Conservation (phyloP, 2,888 invertebrate species). For the Taenaris catops region DNA sequence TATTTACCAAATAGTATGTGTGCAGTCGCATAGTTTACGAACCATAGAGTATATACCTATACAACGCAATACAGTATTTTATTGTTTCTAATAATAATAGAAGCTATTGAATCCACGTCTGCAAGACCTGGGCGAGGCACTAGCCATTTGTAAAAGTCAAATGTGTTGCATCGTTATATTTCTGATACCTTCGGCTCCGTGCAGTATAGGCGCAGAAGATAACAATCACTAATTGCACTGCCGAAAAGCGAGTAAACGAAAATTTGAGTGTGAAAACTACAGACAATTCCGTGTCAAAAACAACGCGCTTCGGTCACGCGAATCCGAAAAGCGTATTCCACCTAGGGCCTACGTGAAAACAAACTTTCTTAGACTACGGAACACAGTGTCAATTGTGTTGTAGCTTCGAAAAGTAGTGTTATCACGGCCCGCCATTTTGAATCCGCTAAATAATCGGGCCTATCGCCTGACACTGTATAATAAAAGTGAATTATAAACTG, state of each 20-base stretch:
- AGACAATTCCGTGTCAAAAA: constrained; percentile 60
- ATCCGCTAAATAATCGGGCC: constrained; percentile 50
- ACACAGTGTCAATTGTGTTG: constrained; percentile 24
- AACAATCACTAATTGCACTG: constrained; percentile 65
- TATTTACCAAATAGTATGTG: too few relatives aligned
- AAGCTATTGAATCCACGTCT: too few relatives aligned
- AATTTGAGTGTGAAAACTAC: constrained; percentile 70
- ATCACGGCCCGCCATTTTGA: constrained; percentile 33
- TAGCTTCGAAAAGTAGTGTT: constrained; percentile 19
- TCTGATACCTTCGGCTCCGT: constrained; percentile 7
- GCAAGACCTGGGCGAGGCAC: too few relatives aligned
- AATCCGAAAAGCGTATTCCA: constrained; percentile 30
- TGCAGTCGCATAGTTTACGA: too few relatives aligned
- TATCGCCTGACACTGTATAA: constrained; percentile 59
- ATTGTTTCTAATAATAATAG: too few relatives aligned
- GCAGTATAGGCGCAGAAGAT: constrained; percentile 34
- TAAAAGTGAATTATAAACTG: constrained; percentile 54
- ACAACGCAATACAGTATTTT: too few relatives aligned
- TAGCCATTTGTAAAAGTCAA: too few relatives aligned
- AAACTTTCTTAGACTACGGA: constrained; percentile 15
- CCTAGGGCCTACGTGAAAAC: constrained; percentile 23
- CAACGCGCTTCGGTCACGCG: constrained; percentile 52
- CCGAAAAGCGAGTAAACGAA: constrained; percentile 62
- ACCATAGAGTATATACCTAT: too few relatives aligned
- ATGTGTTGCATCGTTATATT: too few relatives aligned